phyloP scores from a whole-genome alignment of 2,113 vertebrate genomes.

The Formicarius rufipectus region DNA sequence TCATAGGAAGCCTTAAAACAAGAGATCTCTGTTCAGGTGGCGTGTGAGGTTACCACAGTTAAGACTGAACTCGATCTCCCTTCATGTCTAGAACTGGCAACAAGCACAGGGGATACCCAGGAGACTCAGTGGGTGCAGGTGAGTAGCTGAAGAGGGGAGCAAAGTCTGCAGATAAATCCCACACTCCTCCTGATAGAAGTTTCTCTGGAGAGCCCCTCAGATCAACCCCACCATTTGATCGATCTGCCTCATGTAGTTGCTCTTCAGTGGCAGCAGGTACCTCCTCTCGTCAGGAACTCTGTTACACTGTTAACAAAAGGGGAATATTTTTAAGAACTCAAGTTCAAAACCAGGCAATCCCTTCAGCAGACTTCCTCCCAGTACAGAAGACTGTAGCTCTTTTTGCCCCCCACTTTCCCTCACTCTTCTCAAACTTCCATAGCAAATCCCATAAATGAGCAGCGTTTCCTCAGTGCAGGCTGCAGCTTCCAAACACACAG shows the following conservation, averaged over 20 bases:
- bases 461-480: neutral
- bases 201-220: conserved; percentile 60
- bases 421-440: neutral
- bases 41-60: neutral
- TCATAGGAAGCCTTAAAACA: neutral
- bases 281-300: conserved; percentile 91
- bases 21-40: neutral
- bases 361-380: neutral
- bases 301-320: conserved; percentile 79
- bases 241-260: conserved; percentile 97
- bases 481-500: neutral
- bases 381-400: accelerated
- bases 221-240: conserved; percentile 96
- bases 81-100: neutral
- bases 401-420: neutral
- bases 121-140: neutral
- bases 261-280: conserved; percentile 90
- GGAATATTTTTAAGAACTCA: neutral
- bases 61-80: neutral
- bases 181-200: neutral
- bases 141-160: neutral
- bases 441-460: neutral
- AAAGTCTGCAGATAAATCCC: neutral
- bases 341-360: accelerated
- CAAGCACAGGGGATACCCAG: conserved; percentile 2